These are phyloP conservation scores for Scyliorhinus canicula DNA, from an alignment of 2,797 vertebrate genomes.

Conservation along the genomic window DNA sequence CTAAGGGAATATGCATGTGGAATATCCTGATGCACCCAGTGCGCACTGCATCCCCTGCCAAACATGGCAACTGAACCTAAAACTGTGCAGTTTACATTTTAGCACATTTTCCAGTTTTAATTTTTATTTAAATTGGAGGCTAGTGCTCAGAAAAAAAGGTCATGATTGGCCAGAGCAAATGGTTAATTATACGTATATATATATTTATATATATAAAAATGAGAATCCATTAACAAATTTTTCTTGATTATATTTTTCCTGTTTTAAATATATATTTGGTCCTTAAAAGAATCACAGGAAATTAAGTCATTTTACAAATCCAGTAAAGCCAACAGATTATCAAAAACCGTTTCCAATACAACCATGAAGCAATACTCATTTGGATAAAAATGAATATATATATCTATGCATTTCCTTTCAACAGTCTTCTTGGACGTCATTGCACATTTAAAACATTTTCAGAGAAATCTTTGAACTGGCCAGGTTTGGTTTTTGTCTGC, in stretches of 20 bases:
- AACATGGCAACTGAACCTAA: background rate
- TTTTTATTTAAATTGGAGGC: conserved; percentile 21
- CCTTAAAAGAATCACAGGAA: conserved; percentile 35
- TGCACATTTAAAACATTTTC: background rate
- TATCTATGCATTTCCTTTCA: conserved; percentile 25
- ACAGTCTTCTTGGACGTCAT: background rate
- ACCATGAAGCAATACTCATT: background rate
- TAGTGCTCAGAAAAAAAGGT: conserved; percentile 23
- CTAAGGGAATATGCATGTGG: background rate
- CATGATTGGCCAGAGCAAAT: conserved; percentile 35
- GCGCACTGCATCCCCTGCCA: background rate
- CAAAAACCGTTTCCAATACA: conserved; percentile 3
- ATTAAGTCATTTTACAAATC: conserved; percentile 37
- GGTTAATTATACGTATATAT: conserved; percentile 14
- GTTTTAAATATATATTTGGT: conserved; percentile 38
- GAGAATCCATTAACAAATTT: conserved; percentile 34
- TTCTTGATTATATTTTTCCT: conserved; percentile 33
- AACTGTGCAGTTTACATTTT: background rate
- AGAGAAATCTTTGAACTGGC: background rate
- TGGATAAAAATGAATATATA: conserved; percentile 30
- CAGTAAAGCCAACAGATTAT: conserved; percentile 32
- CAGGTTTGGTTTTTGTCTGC: background rate
- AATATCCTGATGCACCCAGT: background rate
- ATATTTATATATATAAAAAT: conserved; percentile 26
- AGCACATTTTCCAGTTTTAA: conserved; percentile 27